A percentile compares a stretch with the other conserved stretches of the same genome.
phyloP scores from a whole-genome alignment of 2,888 invertebrate genomes.

The Halictus quadricinctus region DNA sequence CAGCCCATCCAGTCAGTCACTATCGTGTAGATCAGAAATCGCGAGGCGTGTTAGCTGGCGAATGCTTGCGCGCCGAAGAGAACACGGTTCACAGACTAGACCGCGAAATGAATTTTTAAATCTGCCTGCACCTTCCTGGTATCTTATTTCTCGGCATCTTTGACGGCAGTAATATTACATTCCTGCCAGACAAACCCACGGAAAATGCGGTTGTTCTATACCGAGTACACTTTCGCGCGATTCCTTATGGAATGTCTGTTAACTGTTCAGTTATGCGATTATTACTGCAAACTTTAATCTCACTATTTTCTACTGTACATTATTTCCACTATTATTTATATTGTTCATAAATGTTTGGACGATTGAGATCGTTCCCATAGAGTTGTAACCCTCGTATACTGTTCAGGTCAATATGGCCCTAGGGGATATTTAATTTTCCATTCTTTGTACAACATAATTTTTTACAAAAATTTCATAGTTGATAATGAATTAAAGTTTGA shows the following conservation, averaged over 20 bases:
- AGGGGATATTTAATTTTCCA: no score
- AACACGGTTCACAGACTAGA: not conserved
- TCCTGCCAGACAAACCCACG: not conserved
- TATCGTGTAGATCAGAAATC: conserved; percentile 7
- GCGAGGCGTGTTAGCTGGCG: not conserved
- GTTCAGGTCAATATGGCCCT: no score
- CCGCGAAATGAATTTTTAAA: conserved; percentile 35
- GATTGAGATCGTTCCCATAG: no score
- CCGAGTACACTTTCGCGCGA: not conserved
- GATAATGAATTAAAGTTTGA: no score
- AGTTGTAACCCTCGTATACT: no score
- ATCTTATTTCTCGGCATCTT: not conserved
- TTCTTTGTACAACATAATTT: no score
- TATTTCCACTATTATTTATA: not conserved
- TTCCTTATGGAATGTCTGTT: not conserved
- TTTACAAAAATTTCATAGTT: no score
- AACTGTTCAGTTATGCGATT: not conserved
- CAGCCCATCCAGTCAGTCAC: conserved; percentile 43
- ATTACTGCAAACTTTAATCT: not conserved
- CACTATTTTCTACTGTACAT: no score
- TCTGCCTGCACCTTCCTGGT: not conserved
- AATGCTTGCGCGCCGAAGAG: not conserved
- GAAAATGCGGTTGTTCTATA: conserved; percentile 3
- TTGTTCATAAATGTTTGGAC: not conserved
- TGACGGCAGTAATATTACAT: conserved; percentile 10